Evolutionary conservation across 1,140 invertebrate genomes (phyloP), one percentile per base, ranked within the genome.

Genomic region (Fopius arisanus): DNA sequence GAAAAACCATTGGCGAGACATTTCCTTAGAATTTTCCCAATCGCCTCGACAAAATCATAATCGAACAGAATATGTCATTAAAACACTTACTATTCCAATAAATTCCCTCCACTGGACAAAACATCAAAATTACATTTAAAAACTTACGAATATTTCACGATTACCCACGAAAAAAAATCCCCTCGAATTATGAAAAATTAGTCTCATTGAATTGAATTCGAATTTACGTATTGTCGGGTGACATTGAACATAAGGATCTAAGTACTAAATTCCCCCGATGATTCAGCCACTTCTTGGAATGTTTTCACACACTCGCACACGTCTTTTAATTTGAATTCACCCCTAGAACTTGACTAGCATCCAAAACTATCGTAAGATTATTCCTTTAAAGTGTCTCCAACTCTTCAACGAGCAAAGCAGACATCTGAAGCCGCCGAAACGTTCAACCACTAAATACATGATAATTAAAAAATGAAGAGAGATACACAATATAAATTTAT

Each of bases 401-500:
- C 54, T 59, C 54, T 10, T 59, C 0, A 59, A 59, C 54, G 54
- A 59, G 54, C 54, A 59, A 59, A 59, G 54, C 54, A 59, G 54
- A 59, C 54, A 59, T 26, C 40, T 51, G 23, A 51, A 31, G 37
- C 19, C 62, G 63, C 23, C 54, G 23, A 59, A 59, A 59, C 23
- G 14, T 59, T 26, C 54, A 59, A 12, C 26, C 54, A 59, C 54
- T 59, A 59, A 59, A 59, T 59, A 59, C 14, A 26, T 59, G 23
- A 26, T 12, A 26, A 59, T 59, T 59, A 26, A 59, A 54, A 59
- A 59, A 26, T 59, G 2, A 59, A 59, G 54, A 26, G 23, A 59
- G 23, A 19, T 65, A 62, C 14, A 78, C 40, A 78, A 82, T 78
- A 80, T 77, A 80, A 81, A 84, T 84, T 82, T 83, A 84, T 84